Evolutionary conservation across 2,113 vertebrate genomes (phyloP), one percentile per base, ranked within the genome.

Genomic region (Mesitornis unicolor): DNA sequence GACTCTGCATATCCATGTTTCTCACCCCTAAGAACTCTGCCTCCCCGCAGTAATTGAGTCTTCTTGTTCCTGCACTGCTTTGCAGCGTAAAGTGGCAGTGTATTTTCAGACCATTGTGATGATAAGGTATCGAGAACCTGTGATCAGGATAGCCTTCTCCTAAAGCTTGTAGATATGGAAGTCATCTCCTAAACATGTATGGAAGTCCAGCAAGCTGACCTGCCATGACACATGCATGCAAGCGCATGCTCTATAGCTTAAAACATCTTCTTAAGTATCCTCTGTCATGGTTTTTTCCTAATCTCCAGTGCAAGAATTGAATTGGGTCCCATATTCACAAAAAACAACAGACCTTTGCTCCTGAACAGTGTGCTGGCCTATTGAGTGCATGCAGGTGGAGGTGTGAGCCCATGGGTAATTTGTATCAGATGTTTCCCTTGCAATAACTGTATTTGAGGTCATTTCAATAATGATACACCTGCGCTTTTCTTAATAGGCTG

Each of bases 401-500:
- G 13, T 63, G 51, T 28, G 68, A 84, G 33, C 51, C 53, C 21
- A 4, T 0, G 15, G 36, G 65, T 40, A 7, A 56, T 69, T 65
- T 48, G 5, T 10, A 5, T 68, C 13, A 13, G 29, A 35, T 61
- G 21, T 64, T 77, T 69, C 31, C 40, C 21, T 40, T 31, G 28
- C 76, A 90, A 13, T 45, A 78, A 42, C 56, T 60, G 10, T 57
- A 36, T 60, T 29, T 28, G 78, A 67, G 59, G 71, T 73, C 10
- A 54, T 60, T 73, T 92, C 60, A 79, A 25, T 81, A 68, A 61
- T 47, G 16, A 68, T 74, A 48, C 28, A 43, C 92, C 57, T 96
- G 31, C 8, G 8, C 76, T 90, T 96, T 97, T 63, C 84, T 75
- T 87, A 54, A 51, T 24, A 48, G 57, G 40, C 83, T 75, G 89